Conservation (phyloP, 2,113 vertebrate genomes). For the Nannospalax galili region DNA sequence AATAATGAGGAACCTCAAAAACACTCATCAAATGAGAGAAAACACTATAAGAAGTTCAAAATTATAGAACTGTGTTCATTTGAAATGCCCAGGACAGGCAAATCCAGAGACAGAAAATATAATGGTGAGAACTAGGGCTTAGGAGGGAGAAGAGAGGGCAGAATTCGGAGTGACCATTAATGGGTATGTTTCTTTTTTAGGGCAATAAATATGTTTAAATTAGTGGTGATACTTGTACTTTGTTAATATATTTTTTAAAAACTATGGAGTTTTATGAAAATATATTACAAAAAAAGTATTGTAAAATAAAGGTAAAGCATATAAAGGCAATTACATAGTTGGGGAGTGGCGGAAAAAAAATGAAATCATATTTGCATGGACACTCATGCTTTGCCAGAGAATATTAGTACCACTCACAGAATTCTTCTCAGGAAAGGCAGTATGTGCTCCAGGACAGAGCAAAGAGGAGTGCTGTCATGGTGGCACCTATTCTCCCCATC, state of each 20-base stretch:
- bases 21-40: background rate
- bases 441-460: background rate
- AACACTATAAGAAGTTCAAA: background rate
- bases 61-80: background rate
- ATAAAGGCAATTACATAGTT: background rate
- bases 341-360: background rate
- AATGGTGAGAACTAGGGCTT: background rate
- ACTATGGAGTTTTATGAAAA: background rate
- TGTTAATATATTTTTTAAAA: background rate
- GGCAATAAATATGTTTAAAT: background rate
- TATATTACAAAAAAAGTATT: background rate
- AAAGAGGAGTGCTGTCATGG: background rate
- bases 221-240: background rate
- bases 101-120: background rate
- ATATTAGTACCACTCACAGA: no score
- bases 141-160: background rate
- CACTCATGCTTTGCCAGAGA: background rate
- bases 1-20: background rate
- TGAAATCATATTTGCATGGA: background rate
- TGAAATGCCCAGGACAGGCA: background rate
- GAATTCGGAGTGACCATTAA: background rate
- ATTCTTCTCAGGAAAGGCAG: no score
- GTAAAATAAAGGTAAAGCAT: background rate
- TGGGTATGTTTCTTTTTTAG: accelerated
- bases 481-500: background rate